phyloP scores from a whole-genome alignment of 2,888 invertebrate genomes.

The Platypus cylindrus region DNA sequence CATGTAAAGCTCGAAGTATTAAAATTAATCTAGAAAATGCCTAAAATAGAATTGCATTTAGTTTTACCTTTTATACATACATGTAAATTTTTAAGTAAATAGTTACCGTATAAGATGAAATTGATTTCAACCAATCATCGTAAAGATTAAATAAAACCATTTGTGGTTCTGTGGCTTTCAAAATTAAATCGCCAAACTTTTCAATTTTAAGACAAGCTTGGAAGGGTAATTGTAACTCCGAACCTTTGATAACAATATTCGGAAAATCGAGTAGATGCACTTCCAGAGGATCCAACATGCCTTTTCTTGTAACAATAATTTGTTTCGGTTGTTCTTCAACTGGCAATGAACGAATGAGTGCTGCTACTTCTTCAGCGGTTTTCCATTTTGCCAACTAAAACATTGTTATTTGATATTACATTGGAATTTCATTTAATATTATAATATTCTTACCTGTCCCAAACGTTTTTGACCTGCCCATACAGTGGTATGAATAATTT shows the following conservation, averaged over 20 bases:
- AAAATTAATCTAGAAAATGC: constrained; percentile 95
- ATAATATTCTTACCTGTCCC: constrained; percentile 54
- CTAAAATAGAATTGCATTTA: constrained; percentile 35
- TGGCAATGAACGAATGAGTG: constrained; percentile 93
- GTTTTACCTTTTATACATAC: not conserved
- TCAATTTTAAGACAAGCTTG: constrained; percentile 98
- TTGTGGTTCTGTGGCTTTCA: constrained; percentile 98
- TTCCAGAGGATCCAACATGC: constrained; percentile 99
- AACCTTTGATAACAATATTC: constrained; percentile 99
- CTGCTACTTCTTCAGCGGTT: constrained; percentile 99
- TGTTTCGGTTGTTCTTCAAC: constrained; percentile 99
- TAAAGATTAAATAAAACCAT: constrained; percentile 99
- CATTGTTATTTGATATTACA: not conserved
- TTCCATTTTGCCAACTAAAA: constrained; percentile 94
- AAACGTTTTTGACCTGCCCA: constrained; percentile 99
- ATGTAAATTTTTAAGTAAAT: not conserved
- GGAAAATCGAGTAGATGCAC: constrained; percentile 99
- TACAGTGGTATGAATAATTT: constrained; percentile 99
- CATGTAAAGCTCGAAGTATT: constrained; percentile 92
- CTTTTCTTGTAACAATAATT: constrained; percentile 98
- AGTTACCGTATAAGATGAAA: constrained; percentile 89
- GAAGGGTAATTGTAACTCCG: constrained; percentile 96
- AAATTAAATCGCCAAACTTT: constrained; percentile 96
- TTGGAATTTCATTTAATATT: no score
- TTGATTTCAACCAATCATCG: constrained; percentile 99